Evolutionary conservation across 2,888 invertebrate genomes (phyloP).

Genomic region (Drepanosiphum platanoidis): DNA sequence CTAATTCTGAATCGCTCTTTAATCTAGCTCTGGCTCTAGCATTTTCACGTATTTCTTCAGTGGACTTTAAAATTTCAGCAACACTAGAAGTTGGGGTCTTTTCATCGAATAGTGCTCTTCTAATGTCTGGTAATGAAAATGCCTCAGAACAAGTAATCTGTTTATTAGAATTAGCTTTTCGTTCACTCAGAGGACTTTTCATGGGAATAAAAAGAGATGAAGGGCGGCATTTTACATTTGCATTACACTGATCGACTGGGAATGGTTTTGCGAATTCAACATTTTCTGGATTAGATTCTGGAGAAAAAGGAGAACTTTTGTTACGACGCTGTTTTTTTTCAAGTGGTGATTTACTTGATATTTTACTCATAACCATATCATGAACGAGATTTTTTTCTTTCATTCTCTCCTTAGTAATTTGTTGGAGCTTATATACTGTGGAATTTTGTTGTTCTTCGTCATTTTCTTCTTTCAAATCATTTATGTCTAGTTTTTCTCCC

Average conservation of each 20-base stretch:
- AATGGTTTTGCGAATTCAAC: conserved; percentile 61
- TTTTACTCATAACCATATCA: conserved; percentile 83
- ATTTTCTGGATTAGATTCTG: conserved; percentile 38
- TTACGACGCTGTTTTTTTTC: conserved; percentile 56
- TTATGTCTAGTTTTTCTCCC: conserved; percentile 70
- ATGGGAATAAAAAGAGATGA: conserved; percentile 63
- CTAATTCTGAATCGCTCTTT: conserved; percentile 79
- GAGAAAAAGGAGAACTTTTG: conserved; percentile 54
- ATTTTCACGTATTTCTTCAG: conserved; percentile 72
- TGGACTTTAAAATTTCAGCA: conserved; percentile 68
- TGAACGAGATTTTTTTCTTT: conserved; percentile 86
- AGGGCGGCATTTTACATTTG: conserved; percentile 63
- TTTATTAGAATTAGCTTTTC: conserved; percentile 63
- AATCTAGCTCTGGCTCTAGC: conserved; percentile 75
- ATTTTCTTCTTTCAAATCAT: conserved; percentile 68
- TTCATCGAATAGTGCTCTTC: conserved; percentile 66
- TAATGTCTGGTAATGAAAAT: conserved; percentile 68
- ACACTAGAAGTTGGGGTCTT: conserved; percentile 64
- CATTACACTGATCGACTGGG: conserved; percentile 47
- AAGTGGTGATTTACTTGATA: conserved; percentile 67
- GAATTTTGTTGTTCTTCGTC: conserved; percentile 65
- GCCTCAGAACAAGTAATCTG: conserved; percentile 67
- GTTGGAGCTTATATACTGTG: conserved; percentile 76
- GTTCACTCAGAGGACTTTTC: conserved; percentile 49
- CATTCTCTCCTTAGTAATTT: conserved; percentile 81